Evolutionary conservation across 2,113 vertebrate genomes (phyloP).

Genomic region (Thunnus thynnus): DNA sequence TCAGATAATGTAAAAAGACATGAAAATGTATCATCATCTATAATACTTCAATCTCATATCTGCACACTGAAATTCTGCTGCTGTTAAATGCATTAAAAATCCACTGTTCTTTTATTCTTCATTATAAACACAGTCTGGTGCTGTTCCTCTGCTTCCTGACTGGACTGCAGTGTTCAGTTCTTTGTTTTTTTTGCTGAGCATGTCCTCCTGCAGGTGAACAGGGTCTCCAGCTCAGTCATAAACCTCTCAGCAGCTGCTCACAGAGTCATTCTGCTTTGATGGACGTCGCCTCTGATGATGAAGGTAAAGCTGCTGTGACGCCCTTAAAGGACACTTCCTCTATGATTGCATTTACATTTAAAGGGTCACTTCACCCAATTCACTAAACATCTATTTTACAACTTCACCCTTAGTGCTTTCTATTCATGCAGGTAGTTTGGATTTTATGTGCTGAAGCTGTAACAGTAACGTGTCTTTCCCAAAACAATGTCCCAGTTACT

Average conservation of each 20-base stretch:
- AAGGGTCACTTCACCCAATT: slow-evolving; percentile 63
- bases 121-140: background rate
- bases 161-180: background rate
- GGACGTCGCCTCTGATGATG: slow-evolving; percentile 52
- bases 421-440: background rate
- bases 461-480: no score
- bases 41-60: no score
- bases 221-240: slow-evolving; percentile 35
- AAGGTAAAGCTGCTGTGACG: slow-evolving; percentile 48
- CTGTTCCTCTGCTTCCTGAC: background rate
- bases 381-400: slow-evolving; percentile 11
- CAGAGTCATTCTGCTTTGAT: slow-evolving; percentile 55
- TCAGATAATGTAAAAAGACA: no score
- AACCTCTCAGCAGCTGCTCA: slow-evolving; percentile 60
- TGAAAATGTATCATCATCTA: no score
- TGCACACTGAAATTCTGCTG: no score
- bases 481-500: no score
- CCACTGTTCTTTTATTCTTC: no score
- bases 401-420: background rate
- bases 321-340: slow-evolving; percentile 63
- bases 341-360: slow-evolving; percentile 75
- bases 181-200: background rate
- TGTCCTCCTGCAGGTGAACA: slow-evolving; percentile 28
- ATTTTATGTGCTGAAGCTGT: no score
- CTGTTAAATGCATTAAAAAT: no score